These are phyloP conservation scores for Troglohyphantes excavatus DNA, from an alignment of 2,888 invertebrate genomes.

Conservation along the genomic window DNA sequence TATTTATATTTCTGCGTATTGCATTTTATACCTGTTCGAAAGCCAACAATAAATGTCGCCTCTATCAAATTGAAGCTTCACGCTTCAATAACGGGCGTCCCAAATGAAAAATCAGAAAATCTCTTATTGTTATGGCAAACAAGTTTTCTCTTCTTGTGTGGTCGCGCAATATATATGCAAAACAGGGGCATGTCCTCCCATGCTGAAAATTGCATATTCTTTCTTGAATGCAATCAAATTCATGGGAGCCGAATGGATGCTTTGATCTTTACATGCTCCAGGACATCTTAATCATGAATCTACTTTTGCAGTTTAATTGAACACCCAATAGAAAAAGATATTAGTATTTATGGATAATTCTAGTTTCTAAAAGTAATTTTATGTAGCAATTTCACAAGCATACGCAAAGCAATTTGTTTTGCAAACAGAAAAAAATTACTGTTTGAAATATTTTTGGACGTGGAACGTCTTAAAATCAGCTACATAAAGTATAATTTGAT, in stretches of 20 bases:
- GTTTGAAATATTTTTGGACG: too few species aligned
- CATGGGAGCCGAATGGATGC: background rate
- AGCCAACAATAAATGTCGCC: too few species aligned
- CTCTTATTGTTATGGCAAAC: slow-evolving; percentile 4
- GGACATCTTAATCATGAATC: background rate
- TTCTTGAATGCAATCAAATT: background rate
- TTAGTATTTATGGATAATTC: too few species aligned
- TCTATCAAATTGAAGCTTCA: too few species aligned
- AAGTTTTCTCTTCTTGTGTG: background rate
- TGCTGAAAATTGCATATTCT: slow-evolving; percentile 2
- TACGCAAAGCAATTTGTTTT: too few species aligned
- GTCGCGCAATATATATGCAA: background rate
- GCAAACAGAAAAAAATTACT: too few species aligned
- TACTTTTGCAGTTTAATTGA: background rate
- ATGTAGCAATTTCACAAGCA: too few species aligned
- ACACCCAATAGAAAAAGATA: background rate
- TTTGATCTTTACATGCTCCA: background rate
- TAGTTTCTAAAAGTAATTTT: too few species aligned
- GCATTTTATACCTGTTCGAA: too few species aligned
- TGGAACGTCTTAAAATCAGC: too few species aligned
- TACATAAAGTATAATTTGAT: too few species aligned
- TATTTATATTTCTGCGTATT: too few species aligned
- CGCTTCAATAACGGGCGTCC: background rate
- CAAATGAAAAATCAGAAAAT: background rate
- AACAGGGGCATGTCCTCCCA: background rate